Conservation (phyloP, 2,797 vertebrate genomes). For the Chloroceryle inda region DNA sequence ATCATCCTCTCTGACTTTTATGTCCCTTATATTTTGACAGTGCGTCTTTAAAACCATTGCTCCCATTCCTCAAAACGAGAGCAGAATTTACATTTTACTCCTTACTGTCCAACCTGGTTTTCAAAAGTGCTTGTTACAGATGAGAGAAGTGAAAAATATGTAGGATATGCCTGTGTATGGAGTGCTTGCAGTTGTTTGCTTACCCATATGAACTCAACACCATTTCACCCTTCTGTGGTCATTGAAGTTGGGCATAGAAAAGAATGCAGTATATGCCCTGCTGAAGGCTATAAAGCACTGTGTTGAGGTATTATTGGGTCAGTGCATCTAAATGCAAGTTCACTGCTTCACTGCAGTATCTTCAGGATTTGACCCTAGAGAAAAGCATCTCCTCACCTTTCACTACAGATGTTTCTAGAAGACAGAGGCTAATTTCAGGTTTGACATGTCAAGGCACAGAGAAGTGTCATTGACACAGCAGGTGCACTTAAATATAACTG, state of each 20-base stretch:
- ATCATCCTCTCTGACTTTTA: slow-evolving; percentile 85
- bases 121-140: neutral
- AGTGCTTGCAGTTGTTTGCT: neutral
- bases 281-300: neutral
- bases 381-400: neutral
- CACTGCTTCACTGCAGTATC: neutral
- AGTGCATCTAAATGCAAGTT: neutral
- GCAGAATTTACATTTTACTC: neutral
- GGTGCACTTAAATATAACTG: slow-evolving; percentile 67
- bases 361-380: neutral
- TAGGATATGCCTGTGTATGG: neutral
- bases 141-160: neutral
- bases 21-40: slow-evolving; percentile 82
- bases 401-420: slow-evolving; percentile 22
- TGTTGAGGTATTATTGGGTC: neutral
- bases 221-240: neutral
- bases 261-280: neutral
- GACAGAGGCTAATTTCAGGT: slow-evolving; percentile 45
- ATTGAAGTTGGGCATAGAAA: neutral
- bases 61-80: slow-evolving; percentile 80
- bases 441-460: slow-evolving; percentile 10
- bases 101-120: neutral
- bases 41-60: slow-evolving; percentile 87
- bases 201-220: neutral
- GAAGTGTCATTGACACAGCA: slow-evolving; percentile 63